Evolutionary conservation across 2,113 vertebrate species (phyloP).

Genomic region (Platichthys stellatus): DNA sequence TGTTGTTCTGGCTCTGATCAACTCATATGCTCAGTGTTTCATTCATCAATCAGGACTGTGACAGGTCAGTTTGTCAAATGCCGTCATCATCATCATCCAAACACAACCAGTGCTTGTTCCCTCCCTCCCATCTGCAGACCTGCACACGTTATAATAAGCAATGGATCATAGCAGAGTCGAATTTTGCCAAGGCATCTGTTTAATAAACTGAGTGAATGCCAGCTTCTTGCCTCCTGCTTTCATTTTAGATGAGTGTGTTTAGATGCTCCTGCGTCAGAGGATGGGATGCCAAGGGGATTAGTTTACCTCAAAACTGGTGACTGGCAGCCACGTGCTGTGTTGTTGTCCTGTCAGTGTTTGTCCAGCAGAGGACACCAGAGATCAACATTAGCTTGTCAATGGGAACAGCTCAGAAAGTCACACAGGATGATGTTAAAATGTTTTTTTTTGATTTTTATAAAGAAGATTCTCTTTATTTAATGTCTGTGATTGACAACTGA

Average conservation of each 20-base stretch:
- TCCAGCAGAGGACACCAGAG: conserved; percentile 42
- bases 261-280: too few relatives aligned
- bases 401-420: background rate
- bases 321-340: background rate
- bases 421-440: background rate
- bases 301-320: background rate
- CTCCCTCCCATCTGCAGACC: conserved; percentile 25
- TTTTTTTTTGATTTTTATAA: too few relatives aligned
- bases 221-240: background rate
- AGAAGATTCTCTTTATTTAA: too few relatives aligned
- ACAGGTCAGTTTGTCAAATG: background rate
- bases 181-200: conserved; percentile 55
- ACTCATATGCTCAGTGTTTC: background rate
- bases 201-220: conserved; percentile 63
- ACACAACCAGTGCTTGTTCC: background rate
- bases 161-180: conserved; percentile 36
- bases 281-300: background rate
- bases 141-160: conserved; percentile 43
- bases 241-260: background rate
- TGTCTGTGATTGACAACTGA: too few relatives aligned
- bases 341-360: conserved; percentile 13
- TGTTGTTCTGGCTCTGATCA: conserved; percentile 7
- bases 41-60: conserved; percentile 9
- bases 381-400: background rate
- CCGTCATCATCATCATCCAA: background rate